A percentile compares a stretch with the other conserved stretches of the same genome.
Conservation (phyloP, 2,888 invertebrate species). For the Masnerella sp. region DNA sequence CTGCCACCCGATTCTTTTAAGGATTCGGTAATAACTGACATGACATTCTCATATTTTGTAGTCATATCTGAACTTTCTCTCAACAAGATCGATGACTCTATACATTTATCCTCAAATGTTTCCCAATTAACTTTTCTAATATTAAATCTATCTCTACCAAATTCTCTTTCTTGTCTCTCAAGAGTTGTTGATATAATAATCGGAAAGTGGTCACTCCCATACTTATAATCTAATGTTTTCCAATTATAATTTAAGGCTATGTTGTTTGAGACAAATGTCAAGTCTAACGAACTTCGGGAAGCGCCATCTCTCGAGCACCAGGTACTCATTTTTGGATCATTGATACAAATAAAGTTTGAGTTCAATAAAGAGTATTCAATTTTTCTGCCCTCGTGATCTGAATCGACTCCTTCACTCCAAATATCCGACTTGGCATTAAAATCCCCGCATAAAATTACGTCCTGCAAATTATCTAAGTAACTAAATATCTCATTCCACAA, state of each 20-base stretch:
- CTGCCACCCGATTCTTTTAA: no score
- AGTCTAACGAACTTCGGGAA: constrained; percentile 1
- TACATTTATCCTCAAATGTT: not conserved
- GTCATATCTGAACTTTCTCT: not conserved
- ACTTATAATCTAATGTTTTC: not conserved
- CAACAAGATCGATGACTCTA: no score
- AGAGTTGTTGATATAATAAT: not conserved
- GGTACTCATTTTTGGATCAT: not conserved
- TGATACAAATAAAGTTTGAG: constrained; percentile 28
- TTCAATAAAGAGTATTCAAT: not conserved
- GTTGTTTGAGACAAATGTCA: constrained; percentile 7
- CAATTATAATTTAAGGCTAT: not conserved
- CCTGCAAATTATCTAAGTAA: not conserved
- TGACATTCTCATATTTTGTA: no score
- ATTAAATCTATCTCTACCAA: not conserved
- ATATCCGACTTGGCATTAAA: constrained; percentile 21
- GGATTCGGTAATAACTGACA: no score
- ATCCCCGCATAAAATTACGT: constrained; percentile 23
- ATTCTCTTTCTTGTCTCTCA: not conserved
- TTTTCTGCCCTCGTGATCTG: constrained; percentile 1
- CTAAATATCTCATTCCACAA: constrained; percentile 18
- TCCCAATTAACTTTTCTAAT: not conserved
- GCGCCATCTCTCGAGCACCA: constrained; percentile 16
- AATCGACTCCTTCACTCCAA: not conserved
- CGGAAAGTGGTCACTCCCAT: constrained; percentile 26